phyloP scores from a whole-genome alignment of 2,113 vertebrate species.

The Mystacornis crossleyi region DNA sequence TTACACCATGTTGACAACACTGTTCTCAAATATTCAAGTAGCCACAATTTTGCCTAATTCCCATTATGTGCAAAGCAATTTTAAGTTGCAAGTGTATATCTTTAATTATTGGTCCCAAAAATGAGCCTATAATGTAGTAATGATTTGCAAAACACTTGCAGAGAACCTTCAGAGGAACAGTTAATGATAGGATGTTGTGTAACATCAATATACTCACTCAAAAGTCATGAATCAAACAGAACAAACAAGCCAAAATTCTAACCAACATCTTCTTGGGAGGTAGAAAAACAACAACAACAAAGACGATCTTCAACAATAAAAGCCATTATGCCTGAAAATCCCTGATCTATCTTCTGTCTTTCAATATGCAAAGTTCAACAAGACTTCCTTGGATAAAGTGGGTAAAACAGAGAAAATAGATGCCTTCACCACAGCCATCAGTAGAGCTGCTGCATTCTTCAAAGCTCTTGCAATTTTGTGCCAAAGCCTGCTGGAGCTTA shows the following conservation, averaged over 20 bases:
- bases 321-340: background rate
- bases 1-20: background rate
- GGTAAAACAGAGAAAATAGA: background rate
- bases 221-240: background rate
- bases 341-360: background rate
- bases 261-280: background rate
- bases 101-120: background rate
- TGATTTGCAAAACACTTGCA: background rate
- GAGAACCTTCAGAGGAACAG: background rate
- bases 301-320: background rate
- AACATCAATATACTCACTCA: background rate
- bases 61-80: background rate
- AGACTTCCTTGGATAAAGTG: background rate
- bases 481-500: background rate
- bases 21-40: background rate
- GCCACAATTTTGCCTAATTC: background rate
- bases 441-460: background rate
- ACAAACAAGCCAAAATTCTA: background rate
- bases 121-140: background rate
- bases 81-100: background rate
- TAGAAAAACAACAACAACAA: background rate
- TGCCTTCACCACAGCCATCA: background rate
- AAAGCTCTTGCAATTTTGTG: background rate
- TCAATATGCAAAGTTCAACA: background rate
- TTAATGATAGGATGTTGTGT: background rate